Conservation (phyloP, 2,888 invertebrate species). For the Dryobotodes eremita region DNA sequence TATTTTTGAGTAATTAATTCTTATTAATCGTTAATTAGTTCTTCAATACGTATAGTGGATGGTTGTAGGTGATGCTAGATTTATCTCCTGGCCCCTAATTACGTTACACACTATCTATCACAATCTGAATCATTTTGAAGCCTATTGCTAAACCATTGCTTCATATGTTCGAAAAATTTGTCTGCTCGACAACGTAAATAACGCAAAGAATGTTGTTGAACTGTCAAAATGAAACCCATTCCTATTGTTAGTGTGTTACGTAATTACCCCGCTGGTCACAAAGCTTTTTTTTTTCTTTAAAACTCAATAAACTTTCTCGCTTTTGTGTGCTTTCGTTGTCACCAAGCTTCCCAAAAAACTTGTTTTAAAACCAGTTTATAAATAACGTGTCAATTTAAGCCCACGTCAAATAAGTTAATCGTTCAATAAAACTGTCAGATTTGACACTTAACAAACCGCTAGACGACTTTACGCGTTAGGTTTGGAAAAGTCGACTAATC, state of each 20-base stretch:
- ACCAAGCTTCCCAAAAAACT: background rate
- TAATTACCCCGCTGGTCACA: too few relatives aligned
- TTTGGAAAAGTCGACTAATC: constrained; percentile 30
- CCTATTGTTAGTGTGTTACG: too few relatives aligned
- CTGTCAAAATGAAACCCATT: too few relatives aligned
- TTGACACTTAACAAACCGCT: constrained; percentile 22
- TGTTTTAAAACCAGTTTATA: background rate
- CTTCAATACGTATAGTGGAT: background rate
- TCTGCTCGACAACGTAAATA: too few relatives aligned
- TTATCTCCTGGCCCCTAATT: too few relatives aligned
- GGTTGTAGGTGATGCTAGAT: background rate
- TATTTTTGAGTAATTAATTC: too few relatives aligned
- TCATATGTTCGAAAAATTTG: too few relatives aligned
- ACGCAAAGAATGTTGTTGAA: too few relatives aligned
- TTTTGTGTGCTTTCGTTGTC: background rate
- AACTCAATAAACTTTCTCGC: background rate
- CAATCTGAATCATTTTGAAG: too few relatives aligned
- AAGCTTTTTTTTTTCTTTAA: too few relatives aligned
- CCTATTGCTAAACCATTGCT: too few relatives aligned
- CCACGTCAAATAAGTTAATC: constrained; percentile 20
- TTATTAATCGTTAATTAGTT: background rate
- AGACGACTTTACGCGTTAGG: constrained; percentile 6
- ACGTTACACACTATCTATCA: too few relatives aligned
- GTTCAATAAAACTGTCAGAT: constrained; percentile 41
- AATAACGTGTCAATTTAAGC: constrained; percentile 4